Percentiles rank a stretch among this genome's conserved stretches.
Conservation (phyloP, 2,113 vertebrate genomes). For the Clupea harengus region DNA sequence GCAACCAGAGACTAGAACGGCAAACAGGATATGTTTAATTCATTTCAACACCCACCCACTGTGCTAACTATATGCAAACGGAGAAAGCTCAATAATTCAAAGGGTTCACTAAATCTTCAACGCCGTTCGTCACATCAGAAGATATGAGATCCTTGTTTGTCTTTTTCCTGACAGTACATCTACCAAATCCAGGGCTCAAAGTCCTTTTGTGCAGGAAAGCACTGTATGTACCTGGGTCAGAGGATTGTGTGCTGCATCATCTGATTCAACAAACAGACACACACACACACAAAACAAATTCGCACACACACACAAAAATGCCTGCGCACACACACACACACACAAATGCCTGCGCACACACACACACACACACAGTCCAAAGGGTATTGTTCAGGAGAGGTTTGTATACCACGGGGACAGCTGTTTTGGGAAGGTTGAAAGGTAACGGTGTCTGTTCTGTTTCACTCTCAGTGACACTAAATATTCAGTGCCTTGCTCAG, state of each 20-base stretch:
- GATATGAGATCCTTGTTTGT: not conserved
- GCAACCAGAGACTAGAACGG: conserved; percentile 17
- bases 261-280: conserved; percentile 1
- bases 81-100: conserved; percentile 40
- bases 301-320: not conserved
- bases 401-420: not conserved
- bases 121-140: not conserved
- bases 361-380: not conserved
- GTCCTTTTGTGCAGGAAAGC: not conserved
- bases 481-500: not conserved
- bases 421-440: not conserved
- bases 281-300: too few relatives aligned
- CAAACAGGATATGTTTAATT: conserved; percentile 54
- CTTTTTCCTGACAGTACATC: not conserved
- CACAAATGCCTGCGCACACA: not conserved
- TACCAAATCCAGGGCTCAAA: conserved; percentile 36
- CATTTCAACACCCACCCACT: conserved; percentile 34
- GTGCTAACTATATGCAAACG: conserved; percentile 21
- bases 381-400: not conserved
- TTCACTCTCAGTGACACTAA: not conserved
- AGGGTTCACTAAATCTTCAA: not conserved
- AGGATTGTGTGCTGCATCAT: conserved; percentile 5
- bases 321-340: not conserved
- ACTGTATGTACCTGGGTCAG: conserved; percentile 14
- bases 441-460: not conserved